Conservation (phyloP, 2,888 invertebrate genomes). For the Pyrocoelia pectoralis region DNA sequence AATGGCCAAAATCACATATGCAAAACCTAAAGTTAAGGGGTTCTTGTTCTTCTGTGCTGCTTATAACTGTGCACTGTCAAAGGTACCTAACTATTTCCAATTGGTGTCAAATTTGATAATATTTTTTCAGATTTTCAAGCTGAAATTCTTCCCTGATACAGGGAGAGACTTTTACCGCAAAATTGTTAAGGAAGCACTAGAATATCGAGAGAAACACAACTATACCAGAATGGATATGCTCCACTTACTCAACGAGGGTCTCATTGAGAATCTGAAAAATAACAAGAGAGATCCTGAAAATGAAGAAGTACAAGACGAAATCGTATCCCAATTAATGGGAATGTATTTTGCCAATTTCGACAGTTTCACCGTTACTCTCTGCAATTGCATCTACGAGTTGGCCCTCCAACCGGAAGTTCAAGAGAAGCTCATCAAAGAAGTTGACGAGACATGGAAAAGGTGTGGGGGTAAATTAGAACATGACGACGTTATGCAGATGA, state of each 20-base stretch:
- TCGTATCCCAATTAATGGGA: constrained; percentile 50
- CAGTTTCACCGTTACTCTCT: constrained; percentile 59
- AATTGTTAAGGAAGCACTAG: neutral
- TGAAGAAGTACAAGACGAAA: neutral
- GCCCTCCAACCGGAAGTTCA: constrained; percentile 68
- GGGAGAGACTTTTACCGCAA: neutral
- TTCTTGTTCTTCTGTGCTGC: neutral
- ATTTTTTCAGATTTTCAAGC: neutral
- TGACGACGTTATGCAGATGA: constrained; percentile 60
- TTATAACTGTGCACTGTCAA: too few relatives aligned
- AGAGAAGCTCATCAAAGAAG: constrained; percentile 63
- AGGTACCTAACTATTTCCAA: constrained; percentile 16
- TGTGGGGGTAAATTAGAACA: constrained; percentile 57
- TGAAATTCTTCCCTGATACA: neutral
- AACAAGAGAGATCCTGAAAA: neutral
- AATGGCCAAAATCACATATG: constrained; percentile 61
- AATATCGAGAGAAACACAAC: constrained; percentile 5
- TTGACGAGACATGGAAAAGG: constrained; percentile 64
- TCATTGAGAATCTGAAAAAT: neutral
- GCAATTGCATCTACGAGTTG: constrained; percentile 65
- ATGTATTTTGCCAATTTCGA: constrained; percentile 65
- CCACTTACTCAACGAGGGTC: constrained; percentile 51
- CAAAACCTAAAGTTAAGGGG: neutral
- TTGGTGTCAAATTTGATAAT: neutral
- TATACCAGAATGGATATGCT: constrained; percentile 54